Percentiles rank a stretch among this genome's conserved stretches.
Conservation (phyloP, 2,888 invertebrate genomes). For the Andrena camellia region DNA sequence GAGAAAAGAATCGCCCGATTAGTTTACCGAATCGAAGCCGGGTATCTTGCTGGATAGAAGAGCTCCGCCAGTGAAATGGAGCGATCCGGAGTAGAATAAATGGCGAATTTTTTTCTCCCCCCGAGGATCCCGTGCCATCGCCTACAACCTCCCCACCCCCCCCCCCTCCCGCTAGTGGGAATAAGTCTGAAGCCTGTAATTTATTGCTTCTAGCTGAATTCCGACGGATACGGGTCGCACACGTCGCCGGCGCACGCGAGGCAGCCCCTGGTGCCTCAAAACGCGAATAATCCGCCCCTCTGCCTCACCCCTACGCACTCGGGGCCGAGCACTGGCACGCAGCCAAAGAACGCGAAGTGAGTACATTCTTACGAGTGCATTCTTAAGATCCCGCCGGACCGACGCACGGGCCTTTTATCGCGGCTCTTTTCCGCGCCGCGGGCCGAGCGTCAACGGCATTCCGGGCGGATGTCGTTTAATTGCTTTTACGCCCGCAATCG, state of each 20-base stretch:
- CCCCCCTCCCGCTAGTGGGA: background rate
- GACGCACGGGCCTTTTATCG: conserved; percentile 10
- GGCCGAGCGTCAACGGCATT: conserved; percentile 12
- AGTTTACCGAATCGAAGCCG: background rate
- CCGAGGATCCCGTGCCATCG: background rate
- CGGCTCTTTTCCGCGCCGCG: conserved; percentile 9
- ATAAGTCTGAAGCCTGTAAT: background rate
- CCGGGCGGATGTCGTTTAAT: conserved; percentile 29
- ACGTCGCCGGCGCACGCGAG: conserved; percentile 92
- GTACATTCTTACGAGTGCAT: conserved; percentile 83
- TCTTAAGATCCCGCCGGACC: conserved; percentile 46
- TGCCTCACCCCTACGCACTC: conserved; percentile 84
- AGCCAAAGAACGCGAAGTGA: conserved; percentile 97
- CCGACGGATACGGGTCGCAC: conserved; percentile 94
- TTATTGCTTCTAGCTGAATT: conserved; percentile 89
- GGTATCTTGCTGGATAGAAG: conserved; percentile 1
- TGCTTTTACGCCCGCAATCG: conserved; percentile 22
- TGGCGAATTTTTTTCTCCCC: conserved; percentile 2
- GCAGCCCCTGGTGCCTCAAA: conserved; percentile 92
- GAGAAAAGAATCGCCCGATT: conserved; percentile 20
- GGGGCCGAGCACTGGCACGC: conserved; percentile 86
- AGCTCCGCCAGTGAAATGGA: conserved; percentile 3
- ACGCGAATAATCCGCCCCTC: conserved; percentile 85
- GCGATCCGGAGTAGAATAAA: conserved; percentile 10
- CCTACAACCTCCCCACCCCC: too few species aligned